phyloP scores from a whole-genome alignment of 2,797 vertebrate genomes.

The Sebastes nivosus region DNA sequence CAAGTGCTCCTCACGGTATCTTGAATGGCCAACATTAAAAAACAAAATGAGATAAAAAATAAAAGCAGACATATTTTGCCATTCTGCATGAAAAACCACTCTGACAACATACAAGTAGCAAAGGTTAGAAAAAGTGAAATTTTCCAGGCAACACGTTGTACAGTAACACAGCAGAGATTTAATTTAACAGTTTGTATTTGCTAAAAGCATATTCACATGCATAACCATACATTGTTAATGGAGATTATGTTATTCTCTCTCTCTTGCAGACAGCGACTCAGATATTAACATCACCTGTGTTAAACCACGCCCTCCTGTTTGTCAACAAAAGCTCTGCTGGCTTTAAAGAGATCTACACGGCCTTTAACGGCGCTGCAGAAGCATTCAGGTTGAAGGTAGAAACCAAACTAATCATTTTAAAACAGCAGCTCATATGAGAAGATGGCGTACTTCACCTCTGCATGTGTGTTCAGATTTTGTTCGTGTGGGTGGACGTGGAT shows the following conservation, averaged over 20 bases:
- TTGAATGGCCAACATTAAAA: not conserved
- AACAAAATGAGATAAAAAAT: not conserved
- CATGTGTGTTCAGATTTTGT: constrained; percentile 82
- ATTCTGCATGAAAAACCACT: not conserved
- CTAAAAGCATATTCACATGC: not conserved
- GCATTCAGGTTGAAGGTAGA: constrained; percentile 89
- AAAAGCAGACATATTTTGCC: not conserved
- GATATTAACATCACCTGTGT: constrained; percentile 86
- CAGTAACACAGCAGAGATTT: fast-evolving
- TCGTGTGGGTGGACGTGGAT: constrained; percentile 86
- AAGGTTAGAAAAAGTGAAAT: not conserved
- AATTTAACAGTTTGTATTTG: not conserved
- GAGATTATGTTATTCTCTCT: not conserved
- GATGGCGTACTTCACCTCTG: not conserved
- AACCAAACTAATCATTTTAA: not conserved
- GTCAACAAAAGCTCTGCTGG: constrained; percentile 78
- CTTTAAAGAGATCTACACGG: constrained; percentile 74
- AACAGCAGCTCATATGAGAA: not conserved
- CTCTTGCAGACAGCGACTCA: constrained; percentile 84
- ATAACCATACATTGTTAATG: not conserved
- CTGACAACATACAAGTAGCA: not conserved
- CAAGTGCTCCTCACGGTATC: no score
- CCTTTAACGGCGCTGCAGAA: constrained; percentile 79
- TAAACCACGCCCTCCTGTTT: constrained; percentile 91
- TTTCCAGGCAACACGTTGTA: not conserved